Base-by-base conservation (phyloP, 2,113 vertebrate species). In the Pangasianodon gigas region DNA sequence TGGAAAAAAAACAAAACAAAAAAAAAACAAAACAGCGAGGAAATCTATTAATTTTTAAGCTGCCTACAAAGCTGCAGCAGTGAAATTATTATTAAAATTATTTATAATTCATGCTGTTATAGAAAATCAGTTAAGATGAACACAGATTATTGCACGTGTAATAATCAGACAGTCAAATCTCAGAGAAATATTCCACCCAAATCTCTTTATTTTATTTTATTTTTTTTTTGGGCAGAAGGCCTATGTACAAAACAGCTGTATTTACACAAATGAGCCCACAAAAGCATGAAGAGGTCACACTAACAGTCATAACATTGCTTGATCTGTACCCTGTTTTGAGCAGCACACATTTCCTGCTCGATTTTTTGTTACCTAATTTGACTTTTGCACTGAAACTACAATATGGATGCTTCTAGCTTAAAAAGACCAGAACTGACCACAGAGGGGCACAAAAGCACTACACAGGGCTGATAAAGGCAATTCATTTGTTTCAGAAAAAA, bases 201-300 rank as follows among this genome's bases (percentile, higher is more conserved):
- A 54, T 92, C 51, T 92, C 88, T 92, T 92, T 89, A 80, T 86
- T 89, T 89, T 32, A 87, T 65, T 65, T 37, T 37, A 37, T 37
- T 37, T 37, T 62, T 87, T 89, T 84, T 54, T 84, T 6, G 10
- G 87, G 79, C 91, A 87, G 79, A 80, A 46, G 37, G 84, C 18
- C 37, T 82, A 89, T 91, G 88, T 92, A 91, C 91, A 92, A 92
- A 92, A 92, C 54, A 90, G 71, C 90, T n/a, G 74, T 91, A 90
- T 92, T 91, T 92, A 92, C 91, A 92, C 62, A 51, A 46, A 71
- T 89, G 60, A 89, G 51, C 69, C 46, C 87, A 92, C 81, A 82
- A 86, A 86, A 87, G 89, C 89, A 87, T 84, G 88, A 87, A 84
- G 48, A 85, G 52, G 51, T 87, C 85, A 90, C 87, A 75, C n/a